Evolutionary conservation across 1,140 invertebrate species (phyloP), one percentile per base, ranked within the genome.

Genomic region (Lycorma delicatula): DNA sequence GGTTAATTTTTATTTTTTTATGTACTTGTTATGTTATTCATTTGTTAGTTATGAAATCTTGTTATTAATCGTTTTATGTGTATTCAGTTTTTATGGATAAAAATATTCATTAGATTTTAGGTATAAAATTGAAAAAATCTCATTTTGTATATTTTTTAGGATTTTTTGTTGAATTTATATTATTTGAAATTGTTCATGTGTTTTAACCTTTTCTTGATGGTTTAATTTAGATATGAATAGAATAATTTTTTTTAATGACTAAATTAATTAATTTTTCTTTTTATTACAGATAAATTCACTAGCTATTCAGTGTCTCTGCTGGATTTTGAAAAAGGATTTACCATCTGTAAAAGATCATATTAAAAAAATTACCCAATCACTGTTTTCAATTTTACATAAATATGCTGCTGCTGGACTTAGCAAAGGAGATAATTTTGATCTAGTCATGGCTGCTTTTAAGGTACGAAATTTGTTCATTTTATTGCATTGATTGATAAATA

Each of bases 391-490:
- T 52, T 72, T 98, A 1, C 87, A 93, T 64, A 96, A 95, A 70
- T 97, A 95, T 70, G 88, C 89, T 0, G 82, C 84, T 0, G 81
- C 86, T 47, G 91, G 87, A 31, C 80, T 89, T 4, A 87, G 84
- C 46, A 83, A 83, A 67, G 91, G 93, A 66, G 89, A 93, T 52
- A 93, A 94, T 69, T 86, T 86, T 54, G 86, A 95, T 72, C 76
- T 98, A 56, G 87, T 96, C 7, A 81, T 87, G 50, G 82, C 85
- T 61, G 81, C 89, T 46, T 97, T 97, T 64, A 97, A 97, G 79
- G 86, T 87, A 74, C 70, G 54, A 2, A 2, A 11, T 7, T 38
- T 44, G 16, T 44, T n/a, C n/a, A n/a, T n/a, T n/a, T n/a, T n/a
- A n/a, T n/a, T n/a, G n/a, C n/a, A n/a, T n/a, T n/a, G n/a, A n/a